Conservation (phyloP, 2,888 invertebrate species). For the Heliconius charithonia region DNA sequence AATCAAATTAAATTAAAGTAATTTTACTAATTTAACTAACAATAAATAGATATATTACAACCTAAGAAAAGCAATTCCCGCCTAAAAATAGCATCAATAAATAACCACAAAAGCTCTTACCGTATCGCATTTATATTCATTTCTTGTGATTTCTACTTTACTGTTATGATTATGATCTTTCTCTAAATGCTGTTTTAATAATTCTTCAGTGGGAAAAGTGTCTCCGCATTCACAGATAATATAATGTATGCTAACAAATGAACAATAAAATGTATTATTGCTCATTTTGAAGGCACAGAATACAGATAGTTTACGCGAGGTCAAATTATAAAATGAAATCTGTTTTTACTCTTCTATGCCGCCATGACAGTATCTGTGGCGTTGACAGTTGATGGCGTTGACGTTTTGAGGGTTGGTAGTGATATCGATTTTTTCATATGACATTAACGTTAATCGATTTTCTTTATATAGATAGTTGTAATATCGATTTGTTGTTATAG, state of each 20-base stretch:
- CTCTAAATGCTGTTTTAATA: conserved; percentile 61
- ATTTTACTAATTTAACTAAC: background rate
- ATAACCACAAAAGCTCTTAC: conserved; percentile 45
- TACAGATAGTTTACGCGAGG: conserved; percentile 51
- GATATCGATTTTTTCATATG: conserved; percentile 1
- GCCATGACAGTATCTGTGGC: conserved; percentile 56
- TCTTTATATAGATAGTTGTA: background rate
- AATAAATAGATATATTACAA: background rate
- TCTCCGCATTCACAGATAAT: conserved; percentile 75
- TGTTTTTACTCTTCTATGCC: conserved; percentile 50
- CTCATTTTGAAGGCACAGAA: conserved; percentile 52
- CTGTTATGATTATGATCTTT: conserved; percentile 61
- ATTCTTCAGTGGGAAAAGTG: conserved; percentile 66
- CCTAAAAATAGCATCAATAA: conserved; percentile 13
- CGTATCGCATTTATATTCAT: conserved; percentile 53
- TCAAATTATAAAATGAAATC: conserved; percentile 23
- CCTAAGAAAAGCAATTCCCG: background rate
- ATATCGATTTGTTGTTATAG: background rate
- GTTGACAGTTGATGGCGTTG: background rate
- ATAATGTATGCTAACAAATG: conserved; percentile 71
- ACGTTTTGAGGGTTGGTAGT: conserved; percentile 9
- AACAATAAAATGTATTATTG: conserved; percentile 64
- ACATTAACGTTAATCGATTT: conserved; percentile 19
- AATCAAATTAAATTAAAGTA: background rate
- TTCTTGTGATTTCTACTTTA: conserved; percentile 55